Conservation (phyloP, 2,113 vertebrate species). For the Seriola quinqueradiata region DNA sequence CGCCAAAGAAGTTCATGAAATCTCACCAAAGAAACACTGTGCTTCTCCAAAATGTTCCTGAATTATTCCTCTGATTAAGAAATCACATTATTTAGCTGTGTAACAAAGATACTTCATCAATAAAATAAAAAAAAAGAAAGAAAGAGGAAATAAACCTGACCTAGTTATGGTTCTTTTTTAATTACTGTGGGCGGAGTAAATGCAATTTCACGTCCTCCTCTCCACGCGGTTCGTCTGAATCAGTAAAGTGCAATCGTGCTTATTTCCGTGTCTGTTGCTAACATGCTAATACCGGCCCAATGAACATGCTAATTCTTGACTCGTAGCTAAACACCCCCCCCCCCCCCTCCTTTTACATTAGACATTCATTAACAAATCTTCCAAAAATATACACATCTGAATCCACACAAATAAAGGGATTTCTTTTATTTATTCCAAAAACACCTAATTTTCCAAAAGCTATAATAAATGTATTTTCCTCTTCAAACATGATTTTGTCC, state of each 20-base stretch:
- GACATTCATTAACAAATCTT: constrained; percentile 19
- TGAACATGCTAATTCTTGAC: constrained; percentile 32
- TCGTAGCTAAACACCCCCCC: background rate
- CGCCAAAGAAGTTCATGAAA: constrained; percentile 11
- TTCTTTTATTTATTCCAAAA: constrained; percentile 9
- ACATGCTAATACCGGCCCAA: constrained; percentile 26
- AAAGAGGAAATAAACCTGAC: background rate
- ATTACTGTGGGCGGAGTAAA: constrained; percentile 10
- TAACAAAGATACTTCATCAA: constrained; percentile 29
- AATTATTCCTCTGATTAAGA: constrained; percentile 35
- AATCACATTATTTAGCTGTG: constrained; percentile 5
- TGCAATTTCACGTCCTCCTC: constrained; percentile 4
- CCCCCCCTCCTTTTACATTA: too few species aligned
- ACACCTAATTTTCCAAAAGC: background rate
- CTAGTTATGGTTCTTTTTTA: constrained; percentile 36
- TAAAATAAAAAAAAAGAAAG: background rate
- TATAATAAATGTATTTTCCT: background rate
- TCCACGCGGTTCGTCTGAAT: constrained; percentile 5
- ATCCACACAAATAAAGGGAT: constrained; percentile 8
- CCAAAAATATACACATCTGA: constrained; percentile 22
- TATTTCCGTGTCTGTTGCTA: constrained; percentile 21
- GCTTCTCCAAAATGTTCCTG: constrained; percentile 35
- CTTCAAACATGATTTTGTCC: background rate
- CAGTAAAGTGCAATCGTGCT: constrained; percentile 61
- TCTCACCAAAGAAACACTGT: background rate